phyloP scores from a whole-genome alignment of 2,888 invertebrate genomes.

The Oscheius myriophilus region DNA sequence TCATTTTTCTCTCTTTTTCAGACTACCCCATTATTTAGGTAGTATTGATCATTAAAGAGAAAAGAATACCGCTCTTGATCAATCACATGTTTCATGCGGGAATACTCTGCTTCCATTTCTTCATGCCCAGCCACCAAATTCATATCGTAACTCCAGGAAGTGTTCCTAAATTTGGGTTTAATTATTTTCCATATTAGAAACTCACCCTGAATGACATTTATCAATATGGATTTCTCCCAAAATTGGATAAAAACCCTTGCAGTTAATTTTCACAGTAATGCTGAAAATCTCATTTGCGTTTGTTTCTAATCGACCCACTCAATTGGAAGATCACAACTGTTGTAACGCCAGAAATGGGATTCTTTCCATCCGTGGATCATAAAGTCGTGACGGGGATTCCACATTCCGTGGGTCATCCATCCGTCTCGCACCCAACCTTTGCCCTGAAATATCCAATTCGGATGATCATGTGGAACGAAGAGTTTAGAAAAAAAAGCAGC shows the following conservation, averaged over 20 bases:
- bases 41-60: too few relatives aligned
- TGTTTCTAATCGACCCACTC: constrained; percentile 13
- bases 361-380: constrained; percentile 50
- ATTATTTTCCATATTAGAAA: too few relatives aligned
- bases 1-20: too few relatives aligned
- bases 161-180: constrained; percentile 5
- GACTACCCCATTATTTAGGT: too few relatives aligned
- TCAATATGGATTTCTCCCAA: constrained; percentile 4
- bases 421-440: constrained; percentile 44
- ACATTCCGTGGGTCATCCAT: constrained; percentile 44
- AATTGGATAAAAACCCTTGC: constrained; percentile 8
- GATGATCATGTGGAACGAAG: too few relatives aligned
- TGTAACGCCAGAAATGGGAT: constrained; percentile 28
- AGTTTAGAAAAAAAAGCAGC: too few relatives aligned
- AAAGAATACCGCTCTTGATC: not conserved
- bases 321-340: constrained; percentile 2
- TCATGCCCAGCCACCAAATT: constrained; percentile 1
- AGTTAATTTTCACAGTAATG: not conserved
- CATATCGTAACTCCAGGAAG: constrained; percentile 15
- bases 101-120: not conserved
- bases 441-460: too few relatives aligned
- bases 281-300: not conserved
- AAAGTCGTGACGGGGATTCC: constrained; percentile 45
- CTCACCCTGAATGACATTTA: constrained; percentile 5
- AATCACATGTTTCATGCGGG: not conserved